Conservation (phyloP, 2,113 vertebrate species). For the Vidua chalybeata region DNA sequence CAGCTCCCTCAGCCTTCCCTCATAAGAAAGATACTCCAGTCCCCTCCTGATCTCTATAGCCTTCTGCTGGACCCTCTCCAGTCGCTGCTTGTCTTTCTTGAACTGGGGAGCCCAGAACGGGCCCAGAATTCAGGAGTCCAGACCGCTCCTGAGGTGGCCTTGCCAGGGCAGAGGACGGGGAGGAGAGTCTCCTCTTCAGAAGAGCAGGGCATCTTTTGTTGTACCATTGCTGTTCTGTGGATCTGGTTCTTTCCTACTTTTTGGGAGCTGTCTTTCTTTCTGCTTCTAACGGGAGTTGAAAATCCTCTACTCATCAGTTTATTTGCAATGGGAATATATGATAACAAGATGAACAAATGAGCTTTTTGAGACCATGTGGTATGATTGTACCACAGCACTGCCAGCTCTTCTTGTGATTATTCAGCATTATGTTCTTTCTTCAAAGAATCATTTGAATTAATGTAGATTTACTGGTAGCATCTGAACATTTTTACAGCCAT, state of each 20-base stretch:
- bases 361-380: neutral
- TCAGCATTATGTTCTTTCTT: neutral
- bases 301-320: neutral
- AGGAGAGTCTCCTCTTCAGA: neutral
- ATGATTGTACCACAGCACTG: neutral
- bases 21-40: neutral
- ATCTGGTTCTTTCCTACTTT: neutral
- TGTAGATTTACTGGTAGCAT: neutral
- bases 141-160: neutral
- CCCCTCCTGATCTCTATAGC: neutral
- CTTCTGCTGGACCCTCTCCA: neutral
- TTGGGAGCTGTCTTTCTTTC: neutral
- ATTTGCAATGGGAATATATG: neutral
- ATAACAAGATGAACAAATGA: neutral
- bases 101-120: neutral
- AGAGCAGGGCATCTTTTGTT: neutral
- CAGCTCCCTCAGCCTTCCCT: neutral
- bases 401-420: neutral
- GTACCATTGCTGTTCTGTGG: neutral
- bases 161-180: neutral
- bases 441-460: constrained; percentile 2
- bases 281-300: neutral
- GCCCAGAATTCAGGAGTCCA: no score
- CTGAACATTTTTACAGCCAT: neutral
- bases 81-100: neutral